These are phyloP conservation scores for Anniella stebbinsi DNA, from an alignment of 2,797 vertebrate genomes.

Conservation along the genomic window DNA sequence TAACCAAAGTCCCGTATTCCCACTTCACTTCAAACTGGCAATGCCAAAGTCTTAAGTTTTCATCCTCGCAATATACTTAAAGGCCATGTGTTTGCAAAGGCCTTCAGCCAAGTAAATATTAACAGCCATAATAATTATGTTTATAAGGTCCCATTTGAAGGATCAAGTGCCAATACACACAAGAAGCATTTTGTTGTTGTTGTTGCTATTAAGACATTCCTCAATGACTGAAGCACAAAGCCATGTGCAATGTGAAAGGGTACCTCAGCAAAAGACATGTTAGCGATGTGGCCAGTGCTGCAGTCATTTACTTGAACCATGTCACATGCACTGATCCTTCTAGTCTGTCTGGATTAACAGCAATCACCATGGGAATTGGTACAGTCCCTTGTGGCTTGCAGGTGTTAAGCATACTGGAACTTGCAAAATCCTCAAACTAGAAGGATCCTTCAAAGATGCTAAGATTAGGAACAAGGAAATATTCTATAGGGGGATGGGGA, in stretches of 20 bases:
- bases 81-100: not conserved
- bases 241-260: not conserved
- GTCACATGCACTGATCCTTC: not conserved
- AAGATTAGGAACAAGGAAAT: not conserved
- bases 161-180: not conserved
- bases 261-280: not conserved
- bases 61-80: not conserved
- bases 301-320: not conserved
- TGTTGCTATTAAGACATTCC: not conserved
- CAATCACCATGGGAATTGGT: not conserved
- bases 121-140: not conserved
- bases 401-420: constrained; percentile 9
- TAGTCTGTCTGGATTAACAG: not conserved
- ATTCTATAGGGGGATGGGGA: not conserved
- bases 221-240: not conserved
- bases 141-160: not conserved
- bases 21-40: constrained; percentile 5
- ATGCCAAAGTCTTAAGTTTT: not conserved
- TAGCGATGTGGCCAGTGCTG: not conserved
- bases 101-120: not conserved
- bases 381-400: constrained; percentile 13
- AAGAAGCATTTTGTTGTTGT: not conserved
- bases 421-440: constrained; percentile 1
- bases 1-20: constrained; percentile 8
- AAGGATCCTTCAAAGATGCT: constrained; percentile 10